These are phyloP conservation scores for Paracentrotus lividus DNA, from an alignment of 53 echinoderm and acorn worm species.

Conservation along the genomic window DNA sequence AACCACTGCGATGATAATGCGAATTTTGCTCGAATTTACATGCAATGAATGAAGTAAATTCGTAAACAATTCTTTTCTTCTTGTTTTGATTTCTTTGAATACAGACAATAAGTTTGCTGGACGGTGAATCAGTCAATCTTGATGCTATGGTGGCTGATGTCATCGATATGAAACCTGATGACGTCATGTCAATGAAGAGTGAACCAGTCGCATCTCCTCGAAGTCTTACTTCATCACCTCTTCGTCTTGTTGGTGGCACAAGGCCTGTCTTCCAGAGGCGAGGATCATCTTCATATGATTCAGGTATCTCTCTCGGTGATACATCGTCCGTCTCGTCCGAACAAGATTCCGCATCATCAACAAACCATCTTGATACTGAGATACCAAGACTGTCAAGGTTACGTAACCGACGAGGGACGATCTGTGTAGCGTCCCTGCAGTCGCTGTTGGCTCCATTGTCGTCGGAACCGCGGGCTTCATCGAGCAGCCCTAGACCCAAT, in stretches of 20 bases:
- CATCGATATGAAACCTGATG: background rate
- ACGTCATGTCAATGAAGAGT: slow-evolving; percentile 33
- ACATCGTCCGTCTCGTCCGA: slow-evolving; percentile 37
- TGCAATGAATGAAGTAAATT: background rate
- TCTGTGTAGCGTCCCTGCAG: slow-evolving; percentile 38
- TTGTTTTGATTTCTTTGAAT: slow-evolving; percentile 27
- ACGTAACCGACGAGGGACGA: slow-evolving; percentile 38
- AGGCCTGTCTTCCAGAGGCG: background rate
- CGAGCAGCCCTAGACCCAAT: background rate
- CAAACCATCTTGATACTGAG: background rate
- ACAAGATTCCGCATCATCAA: background rate
- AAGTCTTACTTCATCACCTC: slow-evolving; percentile 7
- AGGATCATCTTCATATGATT: background rate
- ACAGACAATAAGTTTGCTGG: slow-evolving; percentile 43
- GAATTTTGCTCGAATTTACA: background rate
- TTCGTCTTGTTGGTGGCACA: background rate
- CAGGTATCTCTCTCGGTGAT: slow-evolving; percentile 32
- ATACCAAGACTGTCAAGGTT: background rate
- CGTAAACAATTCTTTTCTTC: background rate
- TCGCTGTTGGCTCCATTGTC: background rate
- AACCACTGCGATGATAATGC: slow-evolving; percentile 20
- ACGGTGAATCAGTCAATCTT: background rate
- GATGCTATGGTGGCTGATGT: background rate
- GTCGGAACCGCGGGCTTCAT: background rate
- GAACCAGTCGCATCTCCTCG: background rate